phyloP scores from a whole-genome alignment of 2,113 vertebrate genomes.

The Tychaedon coryphoeus region DNA sequence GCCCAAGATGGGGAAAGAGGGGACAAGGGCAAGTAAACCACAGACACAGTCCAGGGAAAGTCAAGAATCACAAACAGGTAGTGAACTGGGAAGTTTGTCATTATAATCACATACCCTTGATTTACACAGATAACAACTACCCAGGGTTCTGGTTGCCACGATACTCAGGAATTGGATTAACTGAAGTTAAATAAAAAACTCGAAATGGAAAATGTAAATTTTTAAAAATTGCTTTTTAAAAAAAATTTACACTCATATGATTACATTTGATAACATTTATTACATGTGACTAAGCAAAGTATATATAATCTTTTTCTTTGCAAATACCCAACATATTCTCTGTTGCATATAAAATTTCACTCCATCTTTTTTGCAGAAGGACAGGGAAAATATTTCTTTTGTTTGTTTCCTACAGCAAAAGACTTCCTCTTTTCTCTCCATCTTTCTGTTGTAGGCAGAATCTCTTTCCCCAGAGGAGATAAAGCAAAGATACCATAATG shows the following conservation, averaged over 20 bases:
- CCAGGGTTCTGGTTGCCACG: not conserved
- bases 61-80: not conserved
- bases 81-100: not conserved
- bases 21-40: not conserved
- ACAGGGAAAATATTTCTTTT: not conserved
- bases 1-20: not conserved
- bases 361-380: not conserved
- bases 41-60: not conserved
- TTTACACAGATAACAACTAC: not conserved
- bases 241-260: not conserved
- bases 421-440: not conserved
- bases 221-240: not conserved
- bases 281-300: not conserved
- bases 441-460: not conserved
- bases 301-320: not conserved
- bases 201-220: not conserved
- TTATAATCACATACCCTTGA: not conserved
- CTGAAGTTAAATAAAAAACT: not conserved
- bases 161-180: not conserved
- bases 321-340: not conserved
- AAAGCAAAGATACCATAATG: slow-evolving; percentile 1
- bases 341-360: not conserved
- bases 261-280: not conserved
- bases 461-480: not conserved
- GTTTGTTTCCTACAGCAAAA: not conserved